phyloP scores from a whole-genome alignment of 92 coral and sea anemone genomes.

The Pocillopora meandrina region DNA sequence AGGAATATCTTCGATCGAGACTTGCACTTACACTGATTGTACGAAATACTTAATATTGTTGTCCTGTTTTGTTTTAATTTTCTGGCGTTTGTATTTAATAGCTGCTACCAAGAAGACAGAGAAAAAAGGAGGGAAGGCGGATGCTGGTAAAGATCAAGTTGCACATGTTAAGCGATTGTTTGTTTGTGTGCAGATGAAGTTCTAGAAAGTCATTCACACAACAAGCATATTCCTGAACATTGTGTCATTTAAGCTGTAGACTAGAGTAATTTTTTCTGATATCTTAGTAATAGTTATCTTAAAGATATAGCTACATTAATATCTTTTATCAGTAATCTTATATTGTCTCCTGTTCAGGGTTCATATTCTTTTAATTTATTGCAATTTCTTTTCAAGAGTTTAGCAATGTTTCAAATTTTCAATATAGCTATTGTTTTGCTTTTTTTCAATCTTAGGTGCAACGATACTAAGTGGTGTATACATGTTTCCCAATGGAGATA shows the following conservation, averaged over 20 bases:
- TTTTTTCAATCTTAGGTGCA: slow-evolving; percentile 35
- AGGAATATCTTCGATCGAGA: not conserved
- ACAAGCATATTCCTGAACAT: slow-evolving; percentile 19
- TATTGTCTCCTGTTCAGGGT: too few species aligned
- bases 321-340: too few species aligned
- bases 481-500: slow-evolving; percentile 95
- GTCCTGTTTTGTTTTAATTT: not conserved
- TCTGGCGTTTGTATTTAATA: slow-evolving; percentile 15
- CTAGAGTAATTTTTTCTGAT: not conserved
- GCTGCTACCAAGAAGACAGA: slow-evolving; percentile 80
- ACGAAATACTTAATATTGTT: not conserved
- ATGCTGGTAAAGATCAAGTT: slow-evolving; percentile 61
- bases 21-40: not conserved
- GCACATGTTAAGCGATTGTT: slow-evolving; percentile 44
- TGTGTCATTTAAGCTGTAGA: slow-evolving; percentile 2
- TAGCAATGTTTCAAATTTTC: not conserved
- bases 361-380: too few species aligned
- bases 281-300: not conserved
- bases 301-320: too few species aligned
- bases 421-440: not conserved
- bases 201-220: not conserved
- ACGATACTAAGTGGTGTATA: slow-evolving; percentile 77
- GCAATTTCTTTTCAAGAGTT: too few species aligned
- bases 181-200: slow-evolving; percentile 19
- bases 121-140: slow-evolving; percentile 69